Evolutionary conservation across 2,113 vertebrate genomes (phyloP).

Genomic region (Nothobranchius kuhntae): DNA sequence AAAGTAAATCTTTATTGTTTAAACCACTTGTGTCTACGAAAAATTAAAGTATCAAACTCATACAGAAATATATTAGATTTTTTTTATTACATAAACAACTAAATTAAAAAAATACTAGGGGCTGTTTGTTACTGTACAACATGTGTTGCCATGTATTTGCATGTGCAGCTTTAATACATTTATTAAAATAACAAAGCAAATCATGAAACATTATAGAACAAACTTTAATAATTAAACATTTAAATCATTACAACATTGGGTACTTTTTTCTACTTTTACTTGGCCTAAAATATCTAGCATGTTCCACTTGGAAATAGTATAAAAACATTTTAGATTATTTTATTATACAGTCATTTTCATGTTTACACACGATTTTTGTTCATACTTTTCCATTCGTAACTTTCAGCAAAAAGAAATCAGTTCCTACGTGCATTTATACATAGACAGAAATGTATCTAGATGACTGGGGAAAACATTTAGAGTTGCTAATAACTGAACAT

Average conservation of each 20-base stretch:
- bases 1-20: conserved; percentile 25
- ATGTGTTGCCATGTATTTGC: conserved; percentile 6
- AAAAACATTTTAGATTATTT: no score
- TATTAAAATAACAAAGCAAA: conserved; percentile 23
- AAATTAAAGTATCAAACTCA: conserved; percentile 49
- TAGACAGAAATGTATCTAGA: not conserved
- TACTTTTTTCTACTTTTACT: no score
- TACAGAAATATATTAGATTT: conserved; percentile 85
- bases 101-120: not conserved
- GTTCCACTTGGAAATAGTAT: no score
- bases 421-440: conserved; percentile 3
- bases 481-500: no score
- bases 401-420: not conserved
- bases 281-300: no score
- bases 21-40: conserved; percentile 32
- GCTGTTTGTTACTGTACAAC: not conserved
- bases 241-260: not conserved
- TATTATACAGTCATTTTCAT: no score
- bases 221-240: not conserved
- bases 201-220: conserved; percentile 4
- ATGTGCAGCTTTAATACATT: not conserved
- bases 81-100: conserved; percentile 67
- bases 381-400: not conserved
- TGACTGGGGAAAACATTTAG: not conserved
- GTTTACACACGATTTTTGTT: no score